A percentile compares a stretch with the other conserved stretches of the same genome.
Evolutionary conservation across 2,113 vertebrate species (phyloP).

Genomic region (Hirundichthys speculiger): DNA sequence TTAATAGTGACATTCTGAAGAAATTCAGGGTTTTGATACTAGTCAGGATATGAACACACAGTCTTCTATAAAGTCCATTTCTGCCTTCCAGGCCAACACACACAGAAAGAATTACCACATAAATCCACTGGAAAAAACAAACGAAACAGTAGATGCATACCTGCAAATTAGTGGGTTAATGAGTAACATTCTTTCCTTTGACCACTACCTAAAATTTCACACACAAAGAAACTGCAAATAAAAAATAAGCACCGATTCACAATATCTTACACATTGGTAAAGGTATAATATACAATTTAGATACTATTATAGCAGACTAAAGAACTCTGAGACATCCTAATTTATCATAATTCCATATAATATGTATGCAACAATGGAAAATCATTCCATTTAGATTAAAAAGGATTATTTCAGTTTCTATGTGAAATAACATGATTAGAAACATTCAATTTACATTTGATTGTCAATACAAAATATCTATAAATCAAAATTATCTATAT

Average conservation of each 20-base stretch:
- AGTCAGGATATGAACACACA: constrained; percentile 45
- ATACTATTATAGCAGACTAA: constrained; percentile 57
- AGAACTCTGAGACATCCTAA: constrained; percentile 51
- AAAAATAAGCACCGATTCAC: constrained; percentile 77
- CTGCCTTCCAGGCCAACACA: constrained; percentile 54
- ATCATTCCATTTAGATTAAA: constrained; percentile 63
- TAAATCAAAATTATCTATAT: constrained; percentile 78
- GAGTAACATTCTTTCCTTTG: constrained; percentile 59
- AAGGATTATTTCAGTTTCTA: constrained; percentile 69
- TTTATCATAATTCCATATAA: constrained; percentile 36
- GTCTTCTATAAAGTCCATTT: constrained; percentile 40
- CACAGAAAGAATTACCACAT: constrained; percentile 42
- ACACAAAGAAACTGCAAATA: constrained; percentile 67
- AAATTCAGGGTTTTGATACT: constrained; percentile 44
- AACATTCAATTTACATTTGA: constrained; percentile 82
- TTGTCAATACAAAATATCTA: constrained; percentile 84
- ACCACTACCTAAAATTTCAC: constrained; percentile 51
- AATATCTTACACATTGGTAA: constrained; percentile 77
- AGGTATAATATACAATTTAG: constrained; percentile 74
- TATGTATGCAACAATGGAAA: constrained; percentile 30
- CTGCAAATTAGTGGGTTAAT: constrained; percentile 53
- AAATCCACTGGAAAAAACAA: constrained; percentile 50
- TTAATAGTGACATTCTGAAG: constrained; percentile 34
- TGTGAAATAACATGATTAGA: constrained; percentile 75
- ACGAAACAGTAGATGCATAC: constrained; percentile 35